A percentile compares a stretch with the other conserved stretches of the same genome.
Evolutionary conservation across 1,140 invertebrate genomes (phyloP).

Genomic region (Meloidogyne hapla): DNA sequence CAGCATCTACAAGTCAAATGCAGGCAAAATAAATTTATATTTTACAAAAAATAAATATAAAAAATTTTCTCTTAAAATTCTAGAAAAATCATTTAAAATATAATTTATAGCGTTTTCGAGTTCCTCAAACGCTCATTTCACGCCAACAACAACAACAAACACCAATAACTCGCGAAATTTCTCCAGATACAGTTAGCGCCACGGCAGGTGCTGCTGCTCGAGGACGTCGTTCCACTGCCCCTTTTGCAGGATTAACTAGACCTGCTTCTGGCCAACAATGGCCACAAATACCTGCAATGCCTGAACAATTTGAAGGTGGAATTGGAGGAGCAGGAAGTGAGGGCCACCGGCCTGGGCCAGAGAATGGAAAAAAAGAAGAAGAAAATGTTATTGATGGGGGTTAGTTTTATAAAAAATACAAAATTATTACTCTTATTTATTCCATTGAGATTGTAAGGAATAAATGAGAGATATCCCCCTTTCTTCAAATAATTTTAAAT

Average conservation of each 20-base stretch:
- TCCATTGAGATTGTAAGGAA: too few species aligned
- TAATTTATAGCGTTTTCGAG: conserved; percentile 10
- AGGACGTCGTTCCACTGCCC: conserved; percentile 25
- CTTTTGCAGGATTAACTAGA: conserved; percentile 18
- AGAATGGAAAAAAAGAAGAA: conserved; percentile 10
- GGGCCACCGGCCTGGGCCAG: conserved; percentile 8
- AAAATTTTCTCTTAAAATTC: too few species aligned
- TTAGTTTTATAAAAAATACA: too few species aligned
- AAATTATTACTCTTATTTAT: too few species aligned
- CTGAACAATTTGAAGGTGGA: background rate
- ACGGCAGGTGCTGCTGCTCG: background rate
- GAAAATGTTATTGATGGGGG: background rate
- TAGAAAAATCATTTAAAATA: background rate
- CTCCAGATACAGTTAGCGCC: conserved; percentile 22
- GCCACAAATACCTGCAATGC: conserved; percentile 10
- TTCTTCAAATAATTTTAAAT: too few species aligned
- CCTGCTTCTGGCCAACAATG: background rate
- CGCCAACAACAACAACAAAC: background rate
- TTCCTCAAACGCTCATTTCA: background rate
- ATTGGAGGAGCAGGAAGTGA: background rate
- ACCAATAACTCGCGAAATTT: conserved; percentile 1
- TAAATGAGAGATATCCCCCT: too few species aligned
- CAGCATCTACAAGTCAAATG: conserved; percentile 48
- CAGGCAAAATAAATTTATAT: conserved; percentile 5
- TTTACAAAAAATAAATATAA: too few species aligned